These are phyloP conservation scores for Campoletis raptor DNA, from an alignment of 2,888 invertebrate genomes.

Conservation along the genomic window DNA sequence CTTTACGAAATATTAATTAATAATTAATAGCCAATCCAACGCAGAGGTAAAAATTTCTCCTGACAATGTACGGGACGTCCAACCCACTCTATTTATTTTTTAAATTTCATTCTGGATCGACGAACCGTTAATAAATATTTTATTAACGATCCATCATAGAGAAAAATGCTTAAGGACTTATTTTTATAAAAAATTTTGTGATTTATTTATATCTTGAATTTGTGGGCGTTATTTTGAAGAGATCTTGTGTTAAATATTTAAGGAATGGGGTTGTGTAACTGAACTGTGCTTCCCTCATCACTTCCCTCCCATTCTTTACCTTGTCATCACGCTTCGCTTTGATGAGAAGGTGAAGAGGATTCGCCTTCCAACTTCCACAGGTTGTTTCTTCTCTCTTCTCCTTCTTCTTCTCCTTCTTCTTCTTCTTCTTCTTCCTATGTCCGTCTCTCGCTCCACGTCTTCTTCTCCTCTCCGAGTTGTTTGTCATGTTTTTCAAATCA, in stretches of 20 bases:
- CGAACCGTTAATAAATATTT: no score
- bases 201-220: not conserved
- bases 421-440: not conserved
- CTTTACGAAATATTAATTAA: not conserved
- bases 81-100: no score
- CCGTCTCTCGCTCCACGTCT: not conserved
- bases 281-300: constrained; percentile 54
- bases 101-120: no score
- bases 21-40: not conserved
- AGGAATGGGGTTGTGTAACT: constrained; percentile 74
- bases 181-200: not conserved
- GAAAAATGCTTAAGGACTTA: not conserved
- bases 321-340: constrained; percentile 48
- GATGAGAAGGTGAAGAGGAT: constrained; percentile 39
- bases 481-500: not conserved
- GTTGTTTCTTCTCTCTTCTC: constrained; percentile 20
- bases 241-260: not conserved
- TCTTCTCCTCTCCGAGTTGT: not conserved
- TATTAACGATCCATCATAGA: no score
- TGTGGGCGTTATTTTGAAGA: not conserved
- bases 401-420: no score
- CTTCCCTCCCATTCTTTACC: constrained; percentile 26
- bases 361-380: constrained; percentile 25
- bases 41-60: no score
- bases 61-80: no score